Base-by-base conservation (phyloP, 2,797 vertebrate genomes). In the Pogoniulus pusillus region DNA sequence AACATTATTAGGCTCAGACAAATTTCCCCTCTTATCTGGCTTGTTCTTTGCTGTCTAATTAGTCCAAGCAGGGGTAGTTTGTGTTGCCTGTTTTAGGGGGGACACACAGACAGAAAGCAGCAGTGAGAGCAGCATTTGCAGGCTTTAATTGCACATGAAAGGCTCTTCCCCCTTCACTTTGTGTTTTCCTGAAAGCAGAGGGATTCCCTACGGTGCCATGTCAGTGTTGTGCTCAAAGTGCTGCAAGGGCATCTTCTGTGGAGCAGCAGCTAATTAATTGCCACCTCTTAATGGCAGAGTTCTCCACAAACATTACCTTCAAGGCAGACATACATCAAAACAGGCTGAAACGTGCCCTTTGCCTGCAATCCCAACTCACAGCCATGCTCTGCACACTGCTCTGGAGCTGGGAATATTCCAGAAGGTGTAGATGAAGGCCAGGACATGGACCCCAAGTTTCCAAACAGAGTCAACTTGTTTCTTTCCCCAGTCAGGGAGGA, bases 261-360 rank as follows among this genome's bases (percentile, higher is more conserved):
- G 49, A 94, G 85, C 76, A 94, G 89, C 73, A 90, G 90, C 62
- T 90, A 96, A 96, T 93, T 96, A 96, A 95, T 79, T 83, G 86
- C 76, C 84, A 93, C 89, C 89, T 93, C 94, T 90, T 91, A 23
- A 74, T 74, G 85, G 92, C 82, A 80, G 4, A 0, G 11, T 76
- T 91, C 90, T 90, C 71, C 93, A 94, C 93, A 96, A 94, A 89
- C 92, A 93, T 89, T 95, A 94, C 95, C 96, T 96, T 82, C 58
- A 93, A 87, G 92, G 95, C 93, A 94, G 89, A 79, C 85, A 89
- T 57, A 84, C 65, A 92, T 96, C 95, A 94, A 93, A 13, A 94
- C 91, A 91, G 90, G 43, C 90, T 90, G 64, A 85, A 49, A 86
- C 83, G 51, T 77, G 63, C 86, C 93, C 29, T 32, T 76, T 41